Conservation (phyloP, 1,140 invertebrate species). For the Patella vulgata region DNA sequence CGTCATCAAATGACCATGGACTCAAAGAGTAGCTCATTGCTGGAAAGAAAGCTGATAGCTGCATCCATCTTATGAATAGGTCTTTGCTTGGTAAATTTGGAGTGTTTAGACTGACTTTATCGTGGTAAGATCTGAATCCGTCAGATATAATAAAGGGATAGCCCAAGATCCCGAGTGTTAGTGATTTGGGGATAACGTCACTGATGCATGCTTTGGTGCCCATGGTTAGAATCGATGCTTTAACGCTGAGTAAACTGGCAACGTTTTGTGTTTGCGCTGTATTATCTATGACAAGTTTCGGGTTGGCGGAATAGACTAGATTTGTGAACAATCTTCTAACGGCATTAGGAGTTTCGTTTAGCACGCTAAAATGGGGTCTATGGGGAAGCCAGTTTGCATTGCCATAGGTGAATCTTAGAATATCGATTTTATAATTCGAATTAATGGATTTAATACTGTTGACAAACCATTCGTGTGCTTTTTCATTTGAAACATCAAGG, state of each 20-base stretch:
- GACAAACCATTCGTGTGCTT: slow-evolving; percentile 77
- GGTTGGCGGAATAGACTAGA: slow-evolving; percentile 30
- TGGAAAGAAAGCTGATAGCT: slow-evolving; percentile 88
- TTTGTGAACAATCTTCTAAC: slow-evolving; percentile 35
- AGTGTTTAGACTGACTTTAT: slow-evolving; percentile 3
- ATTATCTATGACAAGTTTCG: slow-evolving; percentile 37
- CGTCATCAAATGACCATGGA: slow-evolving; percentile 85
- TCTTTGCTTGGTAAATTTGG: slow-evolving; percentile 74
- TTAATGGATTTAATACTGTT: slow-evolving; percentile 72
- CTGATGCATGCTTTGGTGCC: slow-evolving; percentile 30
- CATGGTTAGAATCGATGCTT: slow-evolving; percentile 3
- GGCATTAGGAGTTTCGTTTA: slow-evolving; percentile 33
- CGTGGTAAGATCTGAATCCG: slow-evolving; percentile 21
- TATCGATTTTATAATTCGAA: slow-evolving; percentile 75
- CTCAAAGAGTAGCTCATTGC: slow-evolving; percentile 86
- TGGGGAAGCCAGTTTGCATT: slow-evolving; percentile 85
- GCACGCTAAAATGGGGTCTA: slow-evolving; percentile 41
- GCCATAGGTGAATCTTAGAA: slow-evolving; percentile 92
- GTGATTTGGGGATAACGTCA: slow-evolving; percentile 77
- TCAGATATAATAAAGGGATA: slow-evolving; percentile 86
- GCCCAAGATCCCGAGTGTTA: slow-evolving; percentile 85
- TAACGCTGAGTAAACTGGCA: slow-evolving; percentile 35
- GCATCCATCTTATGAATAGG: slow-evolving; percentile 90
- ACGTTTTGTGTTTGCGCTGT: slow-evolving; percentile 46
- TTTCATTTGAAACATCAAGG: slow-evolving; percentile 54